Evolutionary conservation across 2,797 vertebrate species (phyloP), one percentile per base, ranked within the genome.

Genomic region (Falco novaeseelandiae): DNA sequence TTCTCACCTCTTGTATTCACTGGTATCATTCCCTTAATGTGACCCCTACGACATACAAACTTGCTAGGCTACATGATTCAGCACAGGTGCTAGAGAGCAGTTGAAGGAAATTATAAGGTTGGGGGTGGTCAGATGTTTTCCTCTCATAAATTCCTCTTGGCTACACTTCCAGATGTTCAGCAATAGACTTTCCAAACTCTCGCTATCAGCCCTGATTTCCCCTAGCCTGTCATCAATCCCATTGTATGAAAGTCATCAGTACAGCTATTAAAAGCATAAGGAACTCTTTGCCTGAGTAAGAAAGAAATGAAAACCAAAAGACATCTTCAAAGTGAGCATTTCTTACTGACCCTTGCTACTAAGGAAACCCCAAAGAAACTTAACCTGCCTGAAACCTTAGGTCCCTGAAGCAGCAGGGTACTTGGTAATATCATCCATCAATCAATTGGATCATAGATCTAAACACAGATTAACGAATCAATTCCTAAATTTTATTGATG

Each of bases 111-210:
- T 90, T 72, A 13, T 17, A 81, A 84, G 76, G 69, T 48, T 91
- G 46, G 46, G 62, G 32, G 42, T 81, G 49, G 82, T 88, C 76
- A 95, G 36, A 93, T 81, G 38, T 83, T 90, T 96, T 94, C 29
- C 49, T 90, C 65, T 79, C 62, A 76, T 69, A 91, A 91, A 86
- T 95, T 96, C 72, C 42, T 93, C 66, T 83, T 89, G 80, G 72
- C 58, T 83, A n/a, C 34, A 20, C 72, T 94, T 95, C 85, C 81
- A 95, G 79, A 96, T 96, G 89, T 90, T 88, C 65, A 62, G 72
- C 82, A 72, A 23, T 2, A 14, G 58, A 42, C 55, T 78, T 90
- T 81, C 57, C 83, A 84, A 89, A 82, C 79, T 78, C 52, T 62
- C 1, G 1, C 21, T 72, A 83, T 93, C 87, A 78, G 57, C 52